Percentiles rank a stretch among this genome's conserved stretches.
phyloP scores from a whole-genome alignment of 2,797 vertebrate species.

The Ibycter americanus region DNA sequence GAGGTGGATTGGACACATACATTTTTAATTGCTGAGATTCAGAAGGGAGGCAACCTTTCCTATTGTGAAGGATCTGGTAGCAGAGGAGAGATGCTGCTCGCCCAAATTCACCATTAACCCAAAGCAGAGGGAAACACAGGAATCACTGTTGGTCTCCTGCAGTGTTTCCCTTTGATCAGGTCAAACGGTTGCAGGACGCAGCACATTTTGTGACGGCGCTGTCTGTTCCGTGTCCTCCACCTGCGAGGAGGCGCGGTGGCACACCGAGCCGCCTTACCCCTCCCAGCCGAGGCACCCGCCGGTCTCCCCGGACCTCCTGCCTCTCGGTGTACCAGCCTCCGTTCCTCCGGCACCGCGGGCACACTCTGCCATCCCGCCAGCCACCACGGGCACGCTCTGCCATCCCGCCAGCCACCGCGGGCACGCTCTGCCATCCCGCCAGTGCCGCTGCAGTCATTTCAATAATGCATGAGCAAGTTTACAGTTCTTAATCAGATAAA shows the following conservation, averaged over 20 bases:
- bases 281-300: rapidly evolving
- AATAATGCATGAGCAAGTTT: background rate
- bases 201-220: background rate
- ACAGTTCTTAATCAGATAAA: background rate
- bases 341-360: background rate
- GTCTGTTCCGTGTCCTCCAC: background rate
- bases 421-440: background rate
- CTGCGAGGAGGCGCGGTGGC: background rate
- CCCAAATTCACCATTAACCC: background rate
- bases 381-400: background rate
- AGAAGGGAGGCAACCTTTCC: background rate
- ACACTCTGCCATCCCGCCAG: background rate
- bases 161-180: background rate
- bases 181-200: rapidly evolving
- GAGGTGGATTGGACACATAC: background rate
- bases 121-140: background rate
- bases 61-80: background rate
- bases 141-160: background rate
- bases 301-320: background rate
- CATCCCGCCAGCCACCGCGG: no score
- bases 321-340: rapidly evolving
- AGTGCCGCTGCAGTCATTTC: background rate
- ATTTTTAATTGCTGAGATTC: background rate
- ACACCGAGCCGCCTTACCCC: background rate
- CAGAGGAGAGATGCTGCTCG: background rate